Percentiles rank a stretch among this genome's conserved stretches.
phyloP scores from a whole-genome alignment of 92 coral and sea anemone genomes.

The Nematostella vectensis region DNA sequence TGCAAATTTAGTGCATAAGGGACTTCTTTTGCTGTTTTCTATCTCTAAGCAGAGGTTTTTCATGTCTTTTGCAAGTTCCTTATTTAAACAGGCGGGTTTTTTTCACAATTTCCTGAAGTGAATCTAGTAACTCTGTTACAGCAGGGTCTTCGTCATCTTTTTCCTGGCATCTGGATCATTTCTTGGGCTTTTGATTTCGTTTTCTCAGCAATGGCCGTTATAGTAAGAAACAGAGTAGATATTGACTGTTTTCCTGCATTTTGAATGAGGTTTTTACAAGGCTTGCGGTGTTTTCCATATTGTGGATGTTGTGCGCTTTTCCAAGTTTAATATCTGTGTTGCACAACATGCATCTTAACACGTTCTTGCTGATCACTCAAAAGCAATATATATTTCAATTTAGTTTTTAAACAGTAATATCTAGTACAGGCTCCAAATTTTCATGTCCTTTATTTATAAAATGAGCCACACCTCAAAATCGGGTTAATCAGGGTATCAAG shows the following conservation, averaged over 20 bases:
- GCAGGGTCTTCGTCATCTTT: constrained; percentile 7
- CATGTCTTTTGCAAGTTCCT: constrained; percentile 11
- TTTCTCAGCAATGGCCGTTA: constrained; percentile 37
- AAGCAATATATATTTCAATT: too few species aligned
- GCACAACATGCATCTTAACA: background rate
- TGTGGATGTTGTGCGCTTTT: constrained; percentile 20
- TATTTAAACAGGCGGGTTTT: constrained; percentile 32
- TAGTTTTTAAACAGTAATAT: too few species aligned
- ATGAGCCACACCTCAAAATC: too few species aligned
- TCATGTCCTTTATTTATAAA: too few species aligned
- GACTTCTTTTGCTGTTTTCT: constrained; percentile 5
- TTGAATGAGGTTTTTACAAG: constrained; percentile 11
- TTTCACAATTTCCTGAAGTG: background rate
- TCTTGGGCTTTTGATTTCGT: constrained; percentile 15
- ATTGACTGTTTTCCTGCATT: constrained; percentile 25
- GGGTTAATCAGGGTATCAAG: too few species aligned
- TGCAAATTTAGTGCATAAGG: constrained; percentile 2
- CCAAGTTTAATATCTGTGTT: background rate
- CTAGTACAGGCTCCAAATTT: too few species aligned
- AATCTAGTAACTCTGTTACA: background rate
- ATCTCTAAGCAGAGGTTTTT: constrained; percentile 9
- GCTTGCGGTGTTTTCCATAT: constrained; percentile 19
- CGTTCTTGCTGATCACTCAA: background rate
- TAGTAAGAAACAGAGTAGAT: constrained; percentile 29
- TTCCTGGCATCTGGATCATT: constrained; percentile 19